Evolutionary conservation across 2,797 vertebrate species (phyloP).

Genomic region (Falco novaeseelandiae): DNA sequence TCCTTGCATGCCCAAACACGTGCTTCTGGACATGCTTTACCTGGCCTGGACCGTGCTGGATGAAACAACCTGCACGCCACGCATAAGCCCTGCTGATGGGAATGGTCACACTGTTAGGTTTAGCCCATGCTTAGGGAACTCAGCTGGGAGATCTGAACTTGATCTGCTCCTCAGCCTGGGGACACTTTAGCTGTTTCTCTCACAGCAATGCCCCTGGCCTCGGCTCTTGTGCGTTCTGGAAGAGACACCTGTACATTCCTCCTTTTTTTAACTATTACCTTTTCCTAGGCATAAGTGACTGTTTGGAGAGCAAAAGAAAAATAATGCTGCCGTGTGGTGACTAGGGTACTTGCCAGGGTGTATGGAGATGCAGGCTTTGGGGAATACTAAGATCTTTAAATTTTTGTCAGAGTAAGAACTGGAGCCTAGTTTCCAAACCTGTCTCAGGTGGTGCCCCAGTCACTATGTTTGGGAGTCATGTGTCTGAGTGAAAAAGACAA

Average conservation of each 20-base stretch:
- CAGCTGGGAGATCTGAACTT: not conserved
- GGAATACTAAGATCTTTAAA: not conserved
- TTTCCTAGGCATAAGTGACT: not conserved
- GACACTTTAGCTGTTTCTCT: not conserved
- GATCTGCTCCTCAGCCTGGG: not conserved
- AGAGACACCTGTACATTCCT: not conserved
- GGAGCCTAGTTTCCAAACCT: constrained; percentile 9
- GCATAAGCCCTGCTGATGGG: fast-evolving
- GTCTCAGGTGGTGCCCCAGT: constrained; percentile 2
- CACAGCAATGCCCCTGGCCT: not conserved
- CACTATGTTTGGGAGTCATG: not conserved
- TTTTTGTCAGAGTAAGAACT: constrained; percentile 28
- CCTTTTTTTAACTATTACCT: not conserved
- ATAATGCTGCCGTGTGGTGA: not conserved
- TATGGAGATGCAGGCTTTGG: not conserved
- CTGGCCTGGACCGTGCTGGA: not conserved
- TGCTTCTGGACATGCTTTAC: constrained; percentile 52
- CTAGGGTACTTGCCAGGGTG: not conserved
- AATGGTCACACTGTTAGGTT: not conserved
- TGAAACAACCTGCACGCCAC: not conserved
- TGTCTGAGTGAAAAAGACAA: constrained; percentile 15
- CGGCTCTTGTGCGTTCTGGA: not conserved
- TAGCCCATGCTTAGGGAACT: not conserved
- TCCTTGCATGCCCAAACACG: constrained; percentile 43
- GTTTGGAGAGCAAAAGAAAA: not conserved